Evolutionary conservation across 2,113 vertebrate species (phyloP), one percentile per base, ranked within the genome.

Genomic region (Ageneiosus marmoratus): DNA sequence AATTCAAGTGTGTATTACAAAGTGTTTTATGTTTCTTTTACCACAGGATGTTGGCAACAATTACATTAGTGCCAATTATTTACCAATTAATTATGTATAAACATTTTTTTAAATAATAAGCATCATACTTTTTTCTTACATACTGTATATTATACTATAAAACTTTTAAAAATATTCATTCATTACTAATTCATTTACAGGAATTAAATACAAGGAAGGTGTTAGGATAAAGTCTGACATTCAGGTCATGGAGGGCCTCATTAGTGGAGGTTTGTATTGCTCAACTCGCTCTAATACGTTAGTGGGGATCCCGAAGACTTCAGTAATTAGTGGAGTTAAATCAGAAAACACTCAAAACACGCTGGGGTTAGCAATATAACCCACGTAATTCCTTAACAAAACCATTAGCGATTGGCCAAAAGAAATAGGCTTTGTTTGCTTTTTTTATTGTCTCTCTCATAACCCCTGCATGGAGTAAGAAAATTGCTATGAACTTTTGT

Each of bases 391-490:
- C 50, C 72, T 58, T 48, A 72, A 55, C 34, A 48, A 27, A 58
- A 73, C 56, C 80, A 53, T 65, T 80, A 80, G 44, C 62, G 50
- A 67, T 51, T 51, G 65, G 24, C 46, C 20, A 32, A 37, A 67
- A 65, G 48, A 80, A 37, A 44, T 15, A 6, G 41, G n/a, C n/a
- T 73, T 51, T 80, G 46, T 80, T 55, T 70, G 41, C 8, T 29
- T 18, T n/a, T 10, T 9, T 10, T 10, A 13, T 1, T 13, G 29
- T 63, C 16, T 46, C 46, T 69, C 51, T 24, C 48, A 69, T n/a
- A 69, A 65, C 62, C 32, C 22, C 10, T 60, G 29, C 29, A 37
- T 24, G 46, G n/a, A 24, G 27, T 34, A 69, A n/a, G 15, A 69
- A 55, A 79, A 48, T 58, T 62, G 77, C n/a, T 41, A 29, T 62